Evolutionary conservation across 2,113 vertebrate genomes (phyloP).

Genomic region (Astatotilapia flaviijosephi): DNA sequence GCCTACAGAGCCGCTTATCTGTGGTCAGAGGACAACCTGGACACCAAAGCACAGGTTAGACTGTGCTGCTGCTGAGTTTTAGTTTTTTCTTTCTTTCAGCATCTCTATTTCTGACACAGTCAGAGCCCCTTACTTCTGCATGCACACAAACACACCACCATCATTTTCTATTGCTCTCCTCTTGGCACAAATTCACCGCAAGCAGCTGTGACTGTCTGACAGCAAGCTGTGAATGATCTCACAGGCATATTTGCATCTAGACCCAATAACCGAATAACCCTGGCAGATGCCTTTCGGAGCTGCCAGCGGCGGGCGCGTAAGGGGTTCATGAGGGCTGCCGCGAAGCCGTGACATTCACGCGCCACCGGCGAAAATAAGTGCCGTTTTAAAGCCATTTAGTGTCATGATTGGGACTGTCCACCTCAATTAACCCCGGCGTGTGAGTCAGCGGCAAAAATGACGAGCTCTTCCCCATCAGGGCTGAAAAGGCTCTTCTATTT

Average conservation of each 20-base stretch:
- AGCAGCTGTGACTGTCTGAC: slow-evolving; percentile 38
- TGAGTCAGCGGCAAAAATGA: neutral
- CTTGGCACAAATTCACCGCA: neutral
- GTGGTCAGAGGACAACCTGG: neutral
- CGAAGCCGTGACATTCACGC: slow-evolving; percentile 48
- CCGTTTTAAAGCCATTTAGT: slow-evolving; percentile 45
- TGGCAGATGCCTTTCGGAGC: neutral
- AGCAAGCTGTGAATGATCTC: slow-evolving; percentile 44
- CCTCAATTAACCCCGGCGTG: slow-evolving; percentile 29
- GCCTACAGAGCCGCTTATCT: neutral
- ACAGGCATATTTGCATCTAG: slow-evolving; percentile 36
- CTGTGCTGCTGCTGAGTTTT: neutral
- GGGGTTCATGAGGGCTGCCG: neutral
- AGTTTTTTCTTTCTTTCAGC: neutral
- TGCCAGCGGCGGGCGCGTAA: neutral
- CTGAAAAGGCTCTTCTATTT: neutral
- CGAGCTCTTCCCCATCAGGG: neutral
- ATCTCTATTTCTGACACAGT: neutral
- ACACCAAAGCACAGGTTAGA: neutral
- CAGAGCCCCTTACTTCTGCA: neutral
- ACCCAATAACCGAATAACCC: slow-evolving; percentile 36
- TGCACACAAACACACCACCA: neutral
- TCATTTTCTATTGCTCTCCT: neutral
- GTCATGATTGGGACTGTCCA: slow-evolving; percentile 35
- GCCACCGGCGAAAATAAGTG: slow-evolving; percentile 34